A percentile compares a stretch with the other conserved stretches of the same genome.
Conservation (phyloP, 1,140 invertebrate genomes). For the Pseudachorutes palmiensis region DNA sequence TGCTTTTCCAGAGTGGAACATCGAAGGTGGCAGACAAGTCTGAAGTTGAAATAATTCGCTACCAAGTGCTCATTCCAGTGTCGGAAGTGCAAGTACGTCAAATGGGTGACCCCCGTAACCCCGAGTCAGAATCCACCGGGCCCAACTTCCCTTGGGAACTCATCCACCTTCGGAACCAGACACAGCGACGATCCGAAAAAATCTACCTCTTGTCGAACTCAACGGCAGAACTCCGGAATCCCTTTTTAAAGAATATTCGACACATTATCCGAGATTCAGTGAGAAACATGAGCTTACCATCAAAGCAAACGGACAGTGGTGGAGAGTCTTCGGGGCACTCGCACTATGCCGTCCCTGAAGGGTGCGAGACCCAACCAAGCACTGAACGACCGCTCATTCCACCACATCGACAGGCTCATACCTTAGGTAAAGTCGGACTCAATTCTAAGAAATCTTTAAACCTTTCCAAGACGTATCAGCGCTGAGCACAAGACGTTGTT, state of each 20-base stretch:
- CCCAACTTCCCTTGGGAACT: constrained; percentile 73
- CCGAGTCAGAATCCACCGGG: constrained; percentile 30
- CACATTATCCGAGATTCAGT: constrained; percentile 93
- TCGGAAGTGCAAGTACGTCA: constrained; percentile 88
- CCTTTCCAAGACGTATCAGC: too few species aligned
- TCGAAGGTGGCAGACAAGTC: constrained; percentile 44
- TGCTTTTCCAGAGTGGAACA: constrained; percentile 52
- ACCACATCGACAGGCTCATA: constrained; percentile 32
- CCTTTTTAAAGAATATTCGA: constrained; percentile 89
- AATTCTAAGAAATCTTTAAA: neutral
- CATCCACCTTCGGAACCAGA: constrained; percentile 84
- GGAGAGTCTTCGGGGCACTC: constrained; percentile 15
- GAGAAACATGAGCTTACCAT: constrained; percentile 86
- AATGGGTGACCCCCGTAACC: constrained; percentile 39
- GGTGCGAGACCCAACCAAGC: constrained; percentile 25
- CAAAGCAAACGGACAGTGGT: constrained; percentile 38
- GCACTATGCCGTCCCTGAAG: constrained; percentile 35
- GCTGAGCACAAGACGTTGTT: too few species aligned
- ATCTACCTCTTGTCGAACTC: constrained; percentile 94
- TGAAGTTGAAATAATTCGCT: constrained; percentile 89
- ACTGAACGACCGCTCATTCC: constrained; percentile 27
- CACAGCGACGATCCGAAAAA: constrained; percentile 88
- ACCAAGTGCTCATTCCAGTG: constrained; percentile 90
- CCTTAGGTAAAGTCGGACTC: constrained; percentile 28
- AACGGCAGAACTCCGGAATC: constrained; percentile 87